These are phyloP conservation scores for Drymonia ruficornis DNA, from an alignment of 2,888 invertebrate species.

Conservation along the genomic window DNA sequence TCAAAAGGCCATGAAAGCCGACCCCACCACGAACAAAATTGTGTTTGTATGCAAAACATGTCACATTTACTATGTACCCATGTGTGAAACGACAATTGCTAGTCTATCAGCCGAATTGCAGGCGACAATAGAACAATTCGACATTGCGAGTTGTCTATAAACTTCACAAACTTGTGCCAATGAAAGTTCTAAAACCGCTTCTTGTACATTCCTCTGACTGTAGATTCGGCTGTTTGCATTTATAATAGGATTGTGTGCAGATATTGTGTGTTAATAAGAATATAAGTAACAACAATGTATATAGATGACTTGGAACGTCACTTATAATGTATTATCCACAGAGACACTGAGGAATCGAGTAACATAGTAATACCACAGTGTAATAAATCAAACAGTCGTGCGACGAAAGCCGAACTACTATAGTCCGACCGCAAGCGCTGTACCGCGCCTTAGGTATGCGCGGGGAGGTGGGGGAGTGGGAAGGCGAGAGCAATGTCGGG, in stretches of 20 bases:
- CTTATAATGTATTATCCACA: neutral
- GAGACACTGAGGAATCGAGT: neutral
- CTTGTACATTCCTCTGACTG: conserved; percentile 22
- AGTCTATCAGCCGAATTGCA: conserved; percentile 36
- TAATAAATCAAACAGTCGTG: no score
- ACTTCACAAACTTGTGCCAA: conserved; percentile 1
- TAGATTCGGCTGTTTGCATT: conserved; percentile 42
- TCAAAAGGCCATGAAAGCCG: no score
- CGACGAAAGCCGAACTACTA: no score
- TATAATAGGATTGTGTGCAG: conserved; percentile 63
- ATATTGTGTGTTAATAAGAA: conserved; percentile 39
- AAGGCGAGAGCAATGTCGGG: no score
- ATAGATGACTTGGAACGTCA: neutral
- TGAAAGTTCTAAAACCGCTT: conserved; percentile 12
- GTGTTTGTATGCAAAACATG: neutral
- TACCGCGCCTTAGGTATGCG: no score
- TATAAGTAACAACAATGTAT: neutral
- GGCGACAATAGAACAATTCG: conserved; percentile 11
- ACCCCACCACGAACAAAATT: no score
- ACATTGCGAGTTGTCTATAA: no score
- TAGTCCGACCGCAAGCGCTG: no score
- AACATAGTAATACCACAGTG: no score
- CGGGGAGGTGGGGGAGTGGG: no score
- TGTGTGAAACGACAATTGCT: conserved; percentile 26
- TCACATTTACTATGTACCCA: conserved; percentile 15